Percentiles rank a stretch among this genome's conserved stretches.
These are phyloP conservation scores for Formica exsecta DNA, from an alignment of 1,140 invertebrate species.

Conservation along the genomic window DNA sequence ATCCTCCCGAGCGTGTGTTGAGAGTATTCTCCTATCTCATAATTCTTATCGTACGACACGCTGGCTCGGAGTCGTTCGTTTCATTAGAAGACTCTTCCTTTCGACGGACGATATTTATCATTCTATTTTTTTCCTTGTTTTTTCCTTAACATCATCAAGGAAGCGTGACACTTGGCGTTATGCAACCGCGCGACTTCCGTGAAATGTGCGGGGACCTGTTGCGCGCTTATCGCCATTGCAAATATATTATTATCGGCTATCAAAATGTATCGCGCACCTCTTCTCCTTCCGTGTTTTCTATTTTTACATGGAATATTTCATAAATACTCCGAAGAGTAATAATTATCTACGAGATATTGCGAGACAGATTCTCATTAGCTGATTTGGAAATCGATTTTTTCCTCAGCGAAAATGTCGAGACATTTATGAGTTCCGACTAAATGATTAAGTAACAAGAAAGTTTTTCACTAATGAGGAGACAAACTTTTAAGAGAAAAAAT, in stretches of 20 bases:
- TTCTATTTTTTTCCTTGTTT: slow-evolving; percentile 6
- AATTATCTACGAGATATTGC: not conserved
- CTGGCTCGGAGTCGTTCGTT: not conserved
- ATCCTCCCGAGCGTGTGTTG: not conserved
- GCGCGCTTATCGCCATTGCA: slow-evolving; percentile 62
- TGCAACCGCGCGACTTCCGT: slow-evolving; percentile 78
- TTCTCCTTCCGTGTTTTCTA: slow-evolving; percentile 35
- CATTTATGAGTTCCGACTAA: not conserved
- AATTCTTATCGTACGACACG: slow-evolving; percentile 13
- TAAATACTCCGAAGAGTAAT: not conserved
- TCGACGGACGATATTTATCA: slow-evolving; percentile 26
- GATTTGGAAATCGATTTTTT: not conserved
- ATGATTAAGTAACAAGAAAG: not conserved
- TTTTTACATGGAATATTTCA: slow-evolving; percentile 17
- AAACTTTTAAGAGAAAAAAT: not conserved
- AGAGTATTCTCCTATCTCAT: not conserved
- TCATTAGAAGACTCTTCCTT: slow-evolving; percentile 25
- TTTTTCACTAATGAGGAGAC: not conserved
- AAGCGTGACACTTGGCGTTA: slow-evolving; percentile 73
- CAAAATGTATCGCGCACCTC: slow-evolving; percentile 34
- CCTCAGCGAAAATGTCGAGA: not conserved
- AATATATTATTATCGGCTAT: slow-evolving; percentile 64
- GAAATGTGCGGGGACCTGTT: slow-evolving; percentile 66
- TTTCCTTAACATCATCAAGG: slow-evolving; percentile 73
- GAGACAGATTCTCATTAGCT: not conserved